A percentile compares a stretch with the other conserved stretches of the same genome.
Conservation (phyloP, 2,797 vertebrate genomes). For the Uromys caudimaculatus region DNA sequence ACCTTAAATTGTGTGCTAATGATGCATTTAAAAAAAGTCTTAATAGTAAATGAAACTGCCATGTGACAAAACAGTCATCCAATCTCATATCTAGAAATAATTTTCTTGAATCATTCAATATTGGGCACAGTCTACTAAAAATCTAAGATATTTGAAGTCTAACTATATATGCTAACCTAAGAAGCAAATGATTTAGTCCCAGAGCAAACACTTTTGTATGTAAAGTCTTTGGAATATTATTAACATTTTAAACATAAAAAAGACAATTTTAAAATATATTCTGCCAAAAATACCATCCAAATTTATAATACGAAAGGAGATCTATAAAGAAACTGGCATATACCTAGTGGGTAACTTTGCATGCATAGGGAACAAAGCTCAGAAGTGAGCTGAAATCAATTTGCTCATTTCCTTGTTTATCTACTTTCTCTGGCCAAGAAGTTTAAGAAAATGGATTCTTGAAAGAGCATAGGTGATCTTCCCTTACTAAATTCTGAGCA, state of each 20-base stretch:
- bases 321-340: constrained; percentile 16
- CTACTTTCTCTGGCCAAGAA: constrained; percentile 42
- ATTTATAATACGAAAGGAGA: background rate
- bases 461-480: constrained; percentile 42
- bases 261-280: constrained; percentile 31
- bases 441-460: background rate
- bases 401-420: constrained; percentile 23
- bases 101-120: constrained; percentile 49
- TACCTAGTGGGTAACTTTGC: background rate
- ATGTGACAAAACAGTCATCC: constrained; percentile 30
- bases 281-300: constrained; percentile 24
- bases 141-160: constrained; percentile 28
- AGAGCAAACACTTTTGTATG: constrained; percentile 55
- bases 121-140: constrained; percentile 27
- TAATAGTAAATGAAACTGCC: background rate
- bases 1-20: constrained; percentile 28
- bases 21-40: background rate
- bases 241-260: constrained; percentile 8
- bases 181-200: constrained; percentile 15
- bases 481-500: constrained; percentile 30
- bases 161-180: constrained; percentile 50
- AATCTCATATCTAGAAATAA: constrained; percentile 30
- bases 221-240: constrained; percentile 42
- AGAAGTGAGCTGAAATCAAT: constrained; percentile 45
- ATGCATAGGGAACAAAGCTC: background rate